Evolutionary conservation across 2,797 vertebrate genomes (phyloP), one percentile per base, ranked within the genome.

Genomic region (Thunnus albacares): DNA sequence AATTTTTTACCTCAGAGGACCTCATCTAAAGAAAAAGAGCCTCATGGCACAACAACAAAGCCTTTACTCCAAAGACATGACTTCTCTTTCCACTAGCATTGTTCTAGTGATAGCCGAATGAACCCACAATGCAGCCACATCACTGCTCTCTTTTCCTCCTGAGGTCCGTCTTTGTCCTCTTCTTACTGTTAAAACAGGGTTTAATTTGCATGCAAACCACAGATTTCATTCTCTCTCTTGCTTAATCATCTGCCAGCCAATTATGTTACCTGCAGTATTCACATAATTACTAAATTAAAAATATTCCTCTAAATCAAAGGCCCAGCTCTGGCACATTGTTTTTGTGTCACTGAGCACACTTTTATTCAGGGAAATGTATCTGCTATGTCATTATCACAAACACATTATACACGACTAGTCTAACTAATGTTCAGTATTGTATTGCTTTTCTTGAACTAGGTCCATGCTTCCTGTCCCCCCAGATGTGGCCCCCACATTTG

Each of bases 271-370:
- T 58, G 22, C 30, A 41, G 53, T 49, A 15, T 58, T 33, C 71
- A 64, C 41, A 55, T 43, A 69, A 77, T 38, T 77, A 17, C 58
- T 66, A 22, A 53, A 57, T 35, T 6, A 66, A 67, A 55, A 26
- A 20, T 9, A 66, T 69, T 59, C 47, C 67, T 11, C 60, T 52
- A 51, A 62, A 43, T 71, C 12, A 47, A 66, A 60, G 60, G 18
- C 3, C 12, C 49, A 1, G 47, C 28, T 67, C 57, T n/a, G 11
- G 65, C 33, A 60, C 33, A 58, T 24, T 3, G 41, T 13, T 22
- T 53, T 61, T 71, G 53, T 26, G 51, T 47, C 60, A 24, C 58
- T 5, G 49, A 17, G 26, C n/a, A 35, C 3, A 26, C 20, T 11
- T 61, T 65, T 13, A 5, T 1, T 35, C 58, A 15, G 22, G 62